Evolutionary conservation across 2,113 vertebrate genomes (phyloP), one percentile per base, ranked within the genome.

Genomic region (Jacana jacana): DNA sequence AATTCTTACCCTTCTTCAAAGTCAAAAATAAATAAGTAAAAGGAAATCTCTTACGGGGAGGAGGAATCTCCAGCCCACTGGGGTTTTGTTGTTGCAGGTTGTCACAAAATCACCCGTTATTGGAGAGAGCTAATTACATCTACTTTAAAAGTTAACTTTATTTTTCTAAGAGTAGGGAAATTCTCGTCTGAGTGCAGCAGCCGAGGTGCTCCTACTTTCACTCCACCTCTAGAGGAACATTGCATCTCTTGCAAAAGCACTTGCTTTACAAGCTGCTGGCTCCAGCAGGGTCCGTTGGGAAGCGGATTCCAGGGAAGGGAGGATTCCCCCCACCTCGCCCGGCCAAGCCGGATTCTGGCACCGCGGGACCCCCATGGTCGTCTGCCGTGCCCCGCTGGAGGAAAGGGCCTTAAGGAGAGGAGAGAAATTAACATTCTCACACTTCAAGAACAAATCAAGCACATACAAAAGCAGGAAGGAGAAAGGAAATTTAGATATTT

Each of bases 1-100:
- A 86, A 91, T 84, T 91, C 18, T 80, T 93, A 64, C 6, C 17
- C 57, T 93, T 48, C 82, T 84, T 88, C 86, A 79, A 82, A 94
- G 58, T 85, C 31, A 76, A 64, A 93, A 94, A 81, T 27, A 86
- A 95, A 81, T n/a, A 57, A 75, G 35, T 15, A 77, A 88, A 87
- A 89, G 83, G 46, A 86, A 89, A 86, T 81, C 40, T 33, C 10
- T 85, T 33, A 11, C 37, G 42, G 37, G 16, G 24, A 88, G 64
- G 57, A 82, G 5, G n/a, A 82, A 64, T 54, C 17, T n/a, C n/a
- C 69, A 1, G 0, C 9, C 15, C 4, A 1, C 16, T 19, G 11
- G 13, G 6, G 1, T 65, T 40, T 37, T 72, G 89, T 70, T 78
- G 37, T 79, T 94, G n/a, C 33, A 63, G 37, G 60, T 68, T 81